Conservation (phyloP, 1,140 invertebrate genomes). For the silkworm (Bombyx mori) region DNA sequence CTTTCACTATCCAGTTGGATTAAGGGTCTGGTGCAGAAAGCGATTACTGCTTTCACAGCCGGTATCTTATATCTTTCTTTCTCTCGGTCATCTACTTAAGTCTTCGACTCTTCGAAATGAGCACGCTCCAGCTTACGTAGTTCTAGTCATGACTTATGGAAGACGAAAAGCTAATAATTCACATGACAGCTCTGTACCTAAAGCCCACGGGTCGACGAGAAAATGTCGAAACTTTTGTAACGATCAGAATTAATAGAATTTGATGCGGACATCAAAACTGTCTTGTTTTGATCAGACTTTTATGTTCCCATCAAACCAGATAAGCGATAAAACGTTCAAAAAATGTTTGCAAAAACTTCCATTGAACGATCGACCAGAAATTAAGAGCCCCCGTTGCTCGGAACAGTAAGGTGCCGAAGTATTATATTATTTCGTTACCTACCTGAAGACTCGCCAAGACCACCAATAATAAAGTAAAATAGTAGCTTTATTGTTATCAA, state of each 20-base stretch:
- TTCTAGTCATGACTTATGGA: too few species aligned
- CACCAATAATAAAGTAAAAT: slow-evolving; percentile 41
- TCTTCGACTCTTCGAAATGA: too few species aligned
- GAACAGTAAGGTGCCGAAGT: not conserved
- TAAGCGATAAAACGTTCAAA: slow-evolving; percentile 17
- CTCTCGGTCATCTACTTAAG: too few species aligned
- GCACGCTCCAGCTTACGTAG: too few species aligned
- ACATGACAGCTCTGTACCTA: too few species aligned
- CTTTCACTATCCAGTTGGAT: too few species aligned
- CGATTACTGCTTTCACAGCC: too few species aligned
- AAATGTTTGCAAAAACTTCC: slow-evolving; percentile 5
- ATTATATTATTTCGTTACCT: slow-evolving; percentile 7
- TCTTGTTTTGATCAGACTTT: slow-evolving; percentile 18
- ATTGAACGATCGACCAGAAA: not conserved
- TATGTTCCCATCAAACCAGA: slow-evolving; percentile 11
- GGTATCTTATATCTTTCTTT: too few species aligned
- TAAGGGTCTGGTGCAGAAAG: too few species aligned
- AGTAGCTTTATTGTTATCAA: slow-evolving; percentile 44
- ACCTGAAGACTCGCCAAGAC: slow-evolving; percentile 28
- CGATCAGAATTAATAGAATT: slow-evolving; percentile 6
- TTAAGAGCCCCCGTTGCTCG: slow-evolving; percentile 1
- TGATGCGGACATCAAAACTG: slow-evolving; percentile 14
- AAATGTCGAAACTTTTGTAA: too few species aligned
- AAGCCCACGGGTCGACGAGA: too few species aligned
- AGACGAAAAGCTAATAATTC: too few species aligned